A percentile compares a stretch with the other conserved stretches of the same genome.
Evolutionary conservation across 2,888 invertebrate genomes (phyloP).

Genomic region (Proisotoma minuta): DNA sequence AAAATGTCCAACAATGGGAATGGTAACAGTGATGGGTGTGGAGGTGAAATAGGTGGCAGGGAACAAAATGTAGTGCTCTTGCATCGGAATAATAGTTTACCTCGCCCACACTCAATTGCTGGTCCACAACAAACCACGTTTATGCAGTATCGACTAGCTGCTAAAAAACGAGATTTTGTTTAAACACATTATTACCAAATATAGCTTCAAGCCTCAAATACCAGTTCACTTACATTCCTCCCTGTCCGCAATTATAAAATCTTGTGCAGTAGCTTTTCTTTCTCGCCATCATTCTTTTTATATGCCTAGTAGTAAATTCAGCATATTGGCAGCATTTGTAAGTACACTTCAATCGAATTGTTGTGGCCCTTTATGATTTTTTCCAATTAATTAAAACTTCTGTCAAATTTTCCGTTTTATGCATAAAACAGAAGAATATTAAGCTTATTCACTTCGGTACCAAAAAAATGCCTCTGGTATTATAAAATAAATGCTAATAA

Average conservation of each 20-base stretch:
- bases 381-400: too few species aligned
- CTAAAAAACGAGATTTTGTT: slow-evolving; percentile 44
- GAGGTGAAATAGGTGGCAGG: background rate
- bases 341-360: too few species aligned
- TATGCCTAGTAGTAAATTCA: too few species aligned
- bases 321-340: too few species aligned
- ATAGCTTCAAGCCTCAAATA: background rate
- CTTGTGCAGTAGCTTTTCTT: background rate
- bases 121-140: slow-evolving; percentile 32
- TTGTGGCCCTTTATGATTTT: too few species aligned
- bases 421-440: too few species aligned
- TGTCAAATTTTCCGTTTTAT: too few species aligned
- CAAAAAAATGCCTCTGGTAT: too few species aligned
- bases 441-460: too few species aligned
- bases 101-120: slow-evolving; percentile 41
- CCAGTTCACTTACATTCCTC: background rate
- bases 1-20: background rate
- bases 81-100: slow-evolving; percentile 38
- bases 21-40: background rate
- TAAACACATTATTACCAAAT: slow-evolving; percentile 14
- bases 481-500: too few species aligned
- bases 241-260: background rate
- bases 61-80: slow-evolving; percentile 7
- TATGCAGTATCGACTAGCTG: slow-evolving; percentile 41
- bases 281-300: too few species aligned